Evolutionary conservation across 2,888 invertebrate genomes (phyloP), one percentile per base, ranked within the genome.

Genomic region (Heliothis peltigera): DNA sequence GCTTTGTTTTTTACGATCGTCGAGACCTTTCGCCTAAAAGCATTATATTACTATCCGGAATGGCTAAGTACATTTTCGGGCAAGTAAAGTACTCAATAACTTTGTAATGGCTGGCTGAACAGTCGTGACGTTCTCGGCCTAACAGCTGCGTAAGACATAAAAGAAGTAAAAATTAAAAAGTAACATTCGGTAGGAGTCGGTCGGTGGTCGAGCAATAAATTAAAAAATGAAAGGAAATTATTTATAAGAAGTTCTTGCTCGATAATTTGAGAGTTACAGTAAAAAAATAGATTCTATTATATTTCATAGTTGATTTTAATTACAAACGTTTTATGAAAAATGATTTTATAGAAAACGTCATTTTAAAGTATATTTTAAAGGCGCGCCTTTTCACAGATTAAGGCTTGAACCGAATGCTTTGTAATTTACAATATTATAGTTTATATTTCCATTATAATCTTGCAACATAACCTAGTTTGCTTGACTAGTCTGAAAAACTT

Each of bases 81-180:
- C 46, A 66, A 57, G 52, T 59, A 53, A 65, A 62, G 63, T 35
- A 75, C 75, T 77, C 61, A 78, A 75, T 75, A 77, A 78, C 58
- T 77, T 75, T 72, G 56, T 69, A 70, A 77, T 78, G 53, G 64
- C 64, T n/a, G 72, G 42, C 64, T 52, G 44, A 66, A 75, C 64
- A 72, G 49, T 56, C 75, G 55, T 51, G 42, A 63, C 57, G 42
- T 52, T 60, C 55, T 39, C 32, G 43, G 15, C 19, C 39, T 43
- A 66, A 67, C 77, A 79, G 65, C 79, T 79, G 74, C n/a, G 66
- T 53, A 51, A 47, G 32, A 62, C 63, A 64, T 79, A 68, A 79
- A 79, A 76, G 72, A 70, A 54, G 52, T 52, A 73, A 65, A 64
- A 58, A 68, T 66, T 58, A 61, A 73, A 67, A 79, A 75, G 55